phyloP scores from a whole-genome alignment of 2,113 vertebrate species.

The Climacteris rufus region DNA sequence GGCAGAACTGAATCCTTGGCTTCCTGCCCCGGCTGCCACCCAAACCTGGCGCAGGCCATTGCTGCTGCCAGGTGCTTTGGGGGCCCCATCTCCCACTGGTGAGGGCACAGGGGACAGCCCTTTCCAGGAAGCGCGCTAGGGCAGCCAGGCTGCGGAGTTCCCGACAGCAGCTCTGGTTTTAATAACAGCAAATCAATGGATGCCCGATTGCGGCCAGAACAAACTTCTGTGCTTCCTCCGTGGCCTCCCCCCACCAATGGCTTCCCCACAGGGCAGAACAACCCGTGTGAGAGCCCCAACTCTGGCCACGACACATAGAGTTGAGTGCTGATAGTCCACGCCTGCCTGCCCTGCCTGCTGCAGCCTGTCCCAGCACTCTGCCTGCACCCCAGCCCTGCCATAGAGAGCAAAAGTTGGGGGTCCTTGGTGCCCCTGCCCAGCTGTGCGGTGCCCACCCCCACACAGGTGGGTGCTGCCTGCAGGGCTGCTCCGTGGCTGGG shows the following conservation, averaged over 20 bases:
- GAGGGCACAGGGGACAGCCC: not conserved
- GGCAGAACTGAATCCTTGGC: accelerated
- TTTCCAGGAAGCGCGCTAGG: conserved; percentile 30
- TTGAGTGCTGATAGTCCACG: accelerated
- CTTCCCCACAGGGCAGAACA: not conserved
- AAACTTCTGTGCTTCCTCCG: not conserved
- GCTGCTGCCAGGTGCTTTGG: not conserved
- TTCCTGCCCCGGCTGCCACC: not conserved
- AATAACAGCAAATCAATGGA: conserved; percentile 65
- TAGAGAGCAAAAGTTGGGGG: not conserved
- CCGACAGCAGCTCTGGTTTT: conserved; percentile 63
- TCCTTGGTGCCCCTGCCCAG: not conserved
- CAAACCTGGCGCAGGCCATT: accelerated
- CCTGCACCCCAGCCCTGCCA: not conserved
- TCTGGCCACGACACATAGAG: accelerated
- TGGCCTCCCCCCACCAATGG: not conserved
- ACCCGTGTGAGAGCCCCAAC: not conserved
- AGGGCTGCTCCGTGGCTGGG: not conserved
- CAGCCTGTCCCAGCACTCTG: accelerated
- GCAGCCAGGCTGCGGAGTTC: conserved; percentile 51
- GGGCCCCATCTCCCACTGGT: not conserved
- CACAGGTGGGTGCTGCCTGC: not conserved
- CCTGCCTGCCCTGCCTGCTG: not conserved
- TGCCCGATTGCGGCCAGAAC: conserved; percentile 26
- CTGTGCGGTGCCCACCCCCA: not conserved